Evolutionary conservation across 2,113 vertebrate species (phyloP).

Genomic region (Festucalex cinctus): DNA sequence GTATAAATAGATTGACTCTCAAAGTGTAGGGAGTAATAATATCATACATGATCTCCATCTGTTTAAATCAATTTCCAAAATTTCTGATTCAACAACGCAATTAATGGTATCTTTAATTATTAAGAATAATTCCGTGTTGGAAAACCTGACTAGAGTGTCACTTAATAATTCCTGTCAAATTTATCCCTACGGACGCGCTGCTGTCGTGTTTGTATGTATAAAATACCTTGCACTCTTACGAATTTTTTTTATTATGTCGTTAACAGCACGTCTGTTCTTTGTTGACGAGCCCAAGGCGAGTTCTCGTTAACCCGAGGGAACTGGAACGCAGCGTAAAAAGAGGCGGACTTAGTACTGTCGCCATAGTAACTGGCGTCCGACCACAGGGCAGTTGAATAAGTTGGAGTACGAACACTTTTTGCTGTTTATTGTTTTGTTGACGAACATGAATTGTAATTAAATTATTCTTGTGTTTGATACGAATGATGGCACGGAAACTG

Average conservation of each 20-base stretch:
- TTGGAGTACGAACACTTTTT: background rate
- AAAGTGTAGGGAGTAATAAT: background rate
- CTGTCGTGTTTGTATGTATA: conserved; percentile 1
- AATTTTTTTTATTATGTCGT: background rate
- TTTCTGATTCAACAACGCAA: background rate
- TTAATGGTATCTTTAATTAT: background rate
- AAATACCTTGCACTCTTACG: background rate
- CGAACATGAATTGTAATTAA: too few relatives aligned
- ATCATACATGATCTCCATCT: background rate
- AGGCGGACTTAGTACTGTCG: background rate
- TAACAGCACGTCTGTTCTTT: background rate
- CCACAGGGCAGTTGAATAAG: conserved; percentile 7
- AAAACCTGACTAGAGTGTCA: too few relatives aligned
- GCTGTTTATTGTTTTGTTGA: background rate
- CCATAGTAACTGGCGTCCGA: conserved; percentile 28
- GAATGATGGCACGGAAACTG: background rate
- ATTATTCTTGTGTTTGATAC: background rate
- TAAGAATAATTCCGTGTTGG: background rate
- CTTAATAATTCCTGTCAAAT: too few relatives aligned
- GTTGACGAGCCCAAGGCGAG: background rate
- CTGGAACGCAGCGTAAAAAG: background rate
- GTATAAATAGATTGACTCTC: background rate
- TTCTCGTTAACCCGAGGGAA: background rate
- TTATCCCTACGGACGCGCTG: background rate
- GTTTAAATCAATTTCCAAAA: background rate